Percentiles rank a stretch among this genome's conserved stretches.
Evolutionary conservation across 2,888 invertebrate species (phyloP).

Genomic region (Leucophenga maculata): DNA sequence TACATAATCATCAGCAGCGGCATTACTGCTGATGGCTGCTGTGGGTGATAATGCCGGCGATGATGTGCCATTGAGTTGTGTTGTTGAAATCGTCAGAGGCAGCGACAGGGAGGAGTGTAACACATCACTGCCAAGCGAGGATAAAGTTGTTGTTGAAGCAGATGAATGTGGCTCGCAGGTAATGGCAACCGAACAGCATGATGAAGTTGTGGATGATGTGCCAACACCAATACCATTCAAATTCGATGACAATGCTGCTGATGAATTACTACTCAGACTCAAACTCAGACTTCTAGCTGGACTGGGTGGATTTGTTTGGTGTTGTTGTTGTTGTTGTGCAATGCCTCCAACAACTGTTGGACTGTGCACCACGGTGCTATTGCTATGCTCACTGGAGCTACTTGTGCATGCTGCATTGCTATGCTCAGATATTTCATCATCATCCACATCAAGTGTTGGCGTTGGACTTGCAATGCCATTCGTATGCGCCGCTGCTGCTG

Average conservation of each 20-base stretch:
- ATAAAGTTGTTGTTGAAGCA: slow-evolving; percentile 38
- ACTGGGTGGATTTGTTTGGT: slow-evolving; percentile 44
- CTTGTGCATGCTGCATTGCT: slow-evolving; percentile 67
- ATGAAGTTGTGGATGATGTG: slow-evolving; percentile 23
- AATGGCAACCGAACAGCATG: slow-evolving; percentile 34
- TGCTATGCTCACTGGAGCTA: slow-evolving; percentile 69
- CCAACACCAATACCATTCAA: not conserved
- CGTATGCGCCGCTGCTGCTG: slow-evolving; percentile 10
- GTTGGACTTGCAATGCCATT: slow-evolving; percentile 46
- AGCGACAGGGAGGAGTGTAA: slow-evolving; percentile 37
- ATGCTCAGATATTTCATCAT: slow-evolving; percentile 68
- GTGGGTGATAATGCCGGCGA: slow-evolving; percentile 43
- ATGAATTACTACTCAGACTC: slow-evolving; percentile 57
- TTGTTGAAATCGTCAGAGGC: slow-evolving; percentile 33
- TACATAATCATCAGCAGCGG: slow-evolving; percentile 51
- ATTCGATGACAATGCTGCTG: slow-evolving; percentile 20
- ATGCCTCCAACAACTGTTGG: slow-evolving; percentile 49
- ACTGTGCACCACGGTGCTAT: slow-evolving; percentile 67
- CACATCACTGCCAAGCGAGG: slow-evolving; percentile 49
- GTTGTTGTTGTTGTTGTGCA: slow-evolving; percentile 19
- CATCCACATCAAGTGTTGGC: slow-evolving; percentile 42
- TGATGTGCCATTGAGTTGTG: slow-evolving; percentile 31
- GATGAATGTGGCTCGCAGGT: slow-evolving; percentile 41
- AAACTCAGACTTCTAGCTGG: slow-evolving; percentile 64
- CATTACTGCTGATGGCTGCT: slow-evolving; percentile 25